A percentile compares a stretch with the other conserved stretches of the same genome.
These are phyloP conservation scores for Coregonus suidteri DNA, from an alignment of 2,797 vertebrate genomes.

Conservation along the genomic window DNA sequence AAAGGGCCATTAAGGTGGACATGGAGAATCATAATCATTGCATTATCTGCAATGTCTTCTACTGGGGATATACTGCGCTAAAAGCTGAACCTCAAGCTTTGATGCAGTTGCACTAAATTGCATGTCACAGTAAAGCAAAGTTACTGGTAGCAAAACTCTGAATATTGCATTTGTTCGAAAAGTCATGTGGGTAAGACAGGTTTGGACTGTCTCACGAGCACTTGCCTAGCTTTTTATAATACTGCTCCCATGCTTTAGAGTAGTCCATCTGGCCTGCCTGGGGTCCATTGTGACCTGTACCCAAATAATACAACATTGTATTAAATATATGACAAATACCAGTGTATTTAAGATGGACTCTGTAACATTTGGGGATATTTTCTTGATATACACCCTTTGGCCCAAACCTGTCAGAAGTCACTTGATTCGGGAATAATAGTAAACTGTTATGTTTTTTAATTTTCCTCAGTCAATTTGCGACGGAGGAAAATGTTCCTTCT, in stretches of 20 bases:
- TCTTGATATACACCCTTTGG: background rate
- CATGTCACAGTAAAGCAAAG: no score
- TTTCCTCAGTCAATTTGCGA: background rate
- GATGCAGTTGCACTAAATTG: background rate
- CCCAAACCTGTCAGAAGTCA: background rate
- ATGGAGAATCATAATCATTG: background rate
- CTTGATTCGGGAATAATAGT: background rate
- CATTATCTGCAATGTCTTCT: no score
- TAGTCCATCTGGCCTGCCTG: conserved; percentile 70
- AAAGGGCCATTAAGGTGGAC: conserved; percentile 20
- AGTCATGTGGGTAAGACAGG: background rate
- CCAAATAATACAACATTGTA: conserved; percentile 22
- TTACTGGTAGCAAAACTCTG: background rate
- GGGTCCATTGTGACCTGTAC: conserved; percentile 65
- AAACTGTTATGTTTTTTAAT: background rate
- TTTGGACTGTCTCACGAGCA: conserved; percentile 21
- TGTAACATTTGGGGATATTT: background rate
- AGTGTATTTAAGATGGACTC: background rate
- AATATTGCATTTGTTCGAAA: background rate
- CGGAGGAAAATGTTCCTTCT: background rate
- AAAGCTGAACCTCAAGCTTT: background rate
- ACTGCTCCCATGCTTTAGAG: conserved; percentile 61
- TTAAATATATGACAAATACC: background rate
- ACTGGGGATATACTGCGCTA: background rate
- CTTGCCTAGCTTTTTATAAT: conserved; percentile 66